These are phyloP conservation scores for Drosophila repletoides DNA, from an alignment of 1,140 invertebrate genomes.

Conservation along the genomic window DNA sequence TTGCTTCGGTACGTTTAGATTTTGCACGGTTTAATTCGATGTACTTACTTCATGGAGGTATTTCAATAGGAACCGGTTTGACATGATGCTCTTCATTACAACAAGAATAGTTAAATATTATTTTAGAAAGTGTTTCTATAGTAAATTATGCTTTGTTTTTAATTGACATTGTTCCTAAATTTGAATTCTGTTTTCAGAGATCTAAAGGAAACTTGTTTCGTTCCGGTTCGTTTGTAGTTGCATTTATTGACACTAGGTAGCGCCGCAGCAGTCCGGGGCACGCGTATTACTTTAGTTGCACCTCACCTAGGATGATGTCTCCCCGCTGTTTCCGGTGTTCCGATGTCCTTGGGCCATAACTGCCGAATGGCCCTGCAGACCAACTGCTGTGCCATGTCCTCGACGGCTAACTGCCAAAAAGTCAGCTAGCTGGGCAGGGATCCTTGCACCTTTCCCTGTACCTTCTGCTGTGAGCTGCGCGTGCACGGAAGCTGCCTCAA, in stretches of 20 bases:
- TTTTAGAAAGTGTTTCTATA: no score
- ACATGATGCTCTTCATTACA: no score
- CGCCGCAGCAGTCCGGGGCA: conserved; percentile 14
- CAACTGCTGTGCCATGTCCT: conserved; percentile 68
- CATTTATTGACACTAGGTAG: conserved; percentile 29
- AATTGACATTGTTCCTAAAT: no score
- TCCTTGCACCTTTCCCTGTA: conserved; percentile 36
- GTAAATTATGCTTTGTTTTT: no score
- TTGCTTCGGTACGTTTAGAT: no score
- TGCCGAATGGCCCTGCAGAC: conserved; percentile 37
- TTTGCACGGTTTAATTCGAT: no score
- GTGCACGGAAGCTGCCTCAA: conserved; percentile 68
- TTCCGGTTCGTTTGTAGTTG: background rate
- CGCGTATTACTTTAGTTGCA: conserved; percentile 40
- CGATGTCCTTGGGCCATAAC: conserved; percentile 43
- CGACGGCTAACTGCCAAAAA: conserved; percentile 39
- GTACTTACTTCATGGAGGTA: no score
- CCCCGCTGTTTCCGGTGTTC: conserved; percentile 22
- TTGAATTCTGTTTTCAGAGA: no score
- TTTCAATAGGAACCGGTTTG: no score
- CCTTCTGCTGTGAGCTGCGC: conserved; percentile 29
- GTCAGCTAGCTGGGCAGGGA: conserved; percentile 12
- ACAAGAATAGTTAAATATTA: no score
- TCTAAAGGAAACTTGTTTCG: background rate
- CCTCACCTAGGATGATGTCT: conserved; percentile 23